These are phyloP conservation scores for Alca torda DNA, from an alignment of 2,797 vertebrate genomes.

Conservation along the genomic window DNA sequence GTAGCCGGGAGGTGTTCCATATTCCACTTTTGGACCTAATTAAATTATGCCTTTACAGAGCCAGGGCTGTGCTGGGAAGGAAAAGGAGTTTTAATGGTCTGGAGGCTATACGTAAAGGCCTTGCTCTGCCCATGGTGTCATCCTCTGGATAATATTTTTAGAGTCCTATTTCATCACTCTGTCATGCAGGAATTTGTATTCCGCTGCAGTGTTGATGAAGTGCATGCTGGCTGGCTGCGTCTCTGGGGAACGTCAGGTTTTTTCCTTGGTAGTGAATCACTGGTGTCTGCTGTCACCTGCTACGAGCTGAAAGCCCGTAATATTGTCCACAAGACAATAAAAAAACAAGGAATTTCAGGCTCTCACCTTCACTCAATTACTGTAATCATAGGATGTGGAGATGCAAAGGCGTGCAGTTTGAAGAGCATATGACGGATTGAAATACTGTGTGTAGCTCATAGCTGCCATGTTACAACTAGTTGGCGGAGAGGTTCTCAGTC, in stretches of 20 bases:
- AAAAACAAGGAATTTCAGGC: background rate
- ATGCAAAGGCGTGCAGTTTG: background rate
- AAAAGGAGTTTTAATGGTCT: background rate
- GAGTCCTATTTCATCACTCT: background rate
- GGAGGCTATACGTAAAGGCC: background rate
- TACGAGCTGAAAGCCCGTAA: background rate
- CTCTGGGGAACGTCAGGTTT: background rate
- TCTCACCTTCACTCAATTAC: background rate
- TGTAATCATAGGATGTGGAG: background rate
- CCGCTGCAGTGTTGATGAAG: rapidly evolving
- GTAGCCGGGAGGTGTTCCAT: rapidly evolving
- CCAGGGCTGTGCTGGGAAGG: background rate
- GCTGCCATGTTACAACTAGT: background rate
- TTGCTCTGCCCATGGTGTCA: background rate
- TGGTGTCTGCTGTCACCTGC: background rate
- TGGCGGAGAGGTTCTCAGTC: background rate
- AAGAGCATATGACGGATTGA: background rate
- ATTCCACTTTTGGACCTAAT: background rate
- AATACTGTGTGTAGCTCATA: background rate
- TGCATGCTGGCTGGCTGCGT: background rate
- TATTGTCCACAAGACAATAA: background rate
- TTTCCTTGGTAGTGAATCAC: background rate
- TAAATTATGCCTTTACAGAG: background rate
- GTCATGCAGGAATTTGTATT: background rate
- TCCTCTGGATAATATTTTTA: background rate